Evolutionary conservation across 2,797 vertebrate genomes (phyloP), one percentile per base, ranked within the genome.

Genomic region (Sardinella longiceps): DNA sequence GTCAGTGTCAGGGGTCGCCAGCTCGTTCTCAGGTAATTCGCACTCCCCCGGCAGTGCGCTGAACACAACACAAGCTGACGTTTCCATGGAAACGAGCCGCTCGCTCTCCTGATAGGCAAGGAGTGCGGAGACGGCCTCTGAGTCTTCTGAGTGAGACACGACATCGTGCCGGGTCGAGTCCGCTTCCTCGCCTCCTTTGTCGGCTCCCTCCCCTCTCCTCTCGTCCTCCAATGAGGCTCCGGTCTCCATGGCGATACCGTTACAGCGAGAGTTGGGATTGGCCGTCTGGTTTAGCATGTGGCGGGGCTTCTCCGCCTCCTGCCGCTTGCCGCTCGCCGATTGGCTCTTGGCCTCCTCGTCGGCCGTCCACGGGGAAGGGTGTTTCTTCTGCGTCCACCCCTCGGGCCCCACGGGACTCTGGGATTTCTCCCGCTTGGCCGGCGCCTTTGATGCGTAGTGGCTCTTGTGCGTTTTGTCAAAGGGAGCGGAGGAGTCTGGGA

Each of bases 81-180:
- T 85, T 50, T 88, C 88, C 50, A 89, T 88, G 63, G 89, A 85
- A 81, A 87, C 87, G 60, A 87, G 80, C 56, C 87, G 91, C 88
- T 98, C 97, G 1, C 91, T 92, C 88, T 97, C 97, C 91, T 97
- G 96, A 85, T 96, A 94, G 14, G 95, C 94, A 6, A 97, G 96
- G 88, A 97, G 93, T 7, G 95, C 96, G 28, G 97, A 97, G 84
- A 96, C 96, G 10, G 94, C 97, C 91, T 96, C 95, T 2, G 95
- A 94, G 81, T 94, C 97, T 92, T 97, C 96, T 87, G 70, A 43
- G 37, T 93, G 96, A 87, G 87, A 92, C 88, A 90, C 90, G 30
- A 86, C 88, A n/a, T 87, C 88, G 23, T 58, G 84, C 48, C 83
- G 70, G 33, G 33, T 81, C 20, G 82, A 82, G 63, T 87, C 85